Percentiles rank a stretch among this genome's conserved stretches.
Conservation (phyloP, 2,888 invertebrate genomes). For the Tolmerus cingulatus region DNA sequence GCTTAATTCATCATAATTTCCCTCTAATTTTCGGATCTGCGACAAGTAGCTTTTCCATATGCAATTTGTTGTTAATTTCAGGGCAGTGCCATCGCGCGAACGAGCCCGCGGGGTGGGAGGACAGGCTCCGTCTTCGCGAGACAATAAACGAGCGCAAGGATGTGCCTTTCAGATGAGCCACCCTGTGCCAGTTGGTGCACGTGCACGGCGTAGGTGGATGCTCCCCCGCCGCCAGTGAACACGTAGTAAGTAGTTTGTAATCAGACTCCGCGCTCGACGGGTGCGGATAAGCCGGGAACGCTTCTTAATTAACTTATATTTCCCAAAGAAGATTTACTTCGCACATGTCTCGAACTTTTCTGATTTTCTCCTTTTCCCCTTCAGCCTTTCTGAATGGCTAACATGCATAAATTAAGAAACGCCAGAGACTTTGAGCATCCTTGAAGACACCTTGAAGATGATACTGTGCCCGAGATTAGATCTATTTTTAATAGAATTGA, state of each 20-base stretch:
- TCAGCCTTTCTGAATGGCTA: not conserved
- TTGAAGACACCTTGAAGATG: not conserved
- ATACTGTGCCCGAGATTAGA: not conserved
- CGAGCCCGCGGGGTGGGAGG: not conserved
- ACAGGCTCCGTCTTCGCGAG: not conserved
- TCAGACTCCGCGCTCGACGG: not conserved
- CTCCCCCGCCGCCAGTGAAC: not conserved
- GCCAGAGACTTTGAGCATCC: not conserved
- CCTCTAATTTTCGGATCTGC: not conserved
- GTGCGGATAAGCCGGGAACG: not conserved
- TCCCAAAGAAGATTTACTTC: not conserved
- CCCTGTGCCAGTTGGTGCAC: not conserved
- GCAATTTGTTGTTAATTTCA: not conserved
- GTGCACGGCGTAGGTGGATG: not conserved
- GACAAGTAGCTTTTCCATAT: not conserved
- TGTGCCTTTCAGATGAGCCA: not conserved
- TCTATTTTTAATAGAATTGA: not conserved
- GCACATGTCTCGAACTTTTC: not conserved
- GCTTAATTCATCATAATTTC: not conserved
- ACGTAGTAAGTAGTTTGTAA: not conserved
- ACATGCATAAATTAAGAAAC: not conserved
- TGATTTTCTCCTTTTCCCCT: not conserved
- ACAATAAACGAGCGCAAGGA: not conserved
- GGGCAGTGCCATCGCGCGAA: not conserved
- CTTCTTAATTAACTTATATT: not conserved